Percentiles rank a stretch among this genome's conserved stretches.
Evolutionary conservation across 2,113 vertebrate species (phyloP).

Genomic region (Oxyura jamaicensis): DNA sequence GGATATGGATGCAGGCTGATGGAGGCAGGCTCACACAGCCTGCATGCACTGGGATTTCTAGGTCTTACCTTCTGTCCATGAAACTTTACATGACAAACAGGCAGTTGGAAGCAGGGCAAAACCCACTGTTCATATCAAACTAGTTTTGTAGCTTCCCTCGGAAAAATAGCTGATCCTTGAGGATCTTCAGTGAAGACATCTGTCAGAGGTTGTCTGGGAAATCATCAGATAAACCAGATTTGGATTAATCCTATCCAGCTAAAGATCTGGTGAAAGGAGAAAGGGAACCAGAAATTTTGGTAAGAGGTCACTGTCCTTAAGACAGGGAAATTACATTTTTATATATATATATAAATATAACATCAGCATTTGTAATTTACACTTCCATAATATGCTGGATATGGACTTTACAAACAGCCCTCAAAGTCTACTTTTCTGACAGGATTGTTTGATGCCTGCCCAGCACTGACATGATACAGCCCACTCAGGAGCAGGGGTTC

Average conservation of each 20-base stretch:
- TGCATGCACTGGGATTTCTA: accelerated
- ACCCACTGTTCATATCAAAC: background rate
- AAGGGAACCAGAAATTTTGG: background rate
- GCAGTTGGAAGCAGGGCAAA: background rate
- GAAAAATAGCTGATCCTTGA: background rate
- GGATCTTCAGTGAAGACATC: background rate
- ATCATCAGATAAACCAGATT: background rate
- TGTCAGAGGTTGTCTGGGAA: background rate
- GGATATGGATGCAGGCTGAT: background rate
- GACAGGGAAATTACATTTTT: background rate
- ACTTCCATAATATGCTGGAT: background rate
- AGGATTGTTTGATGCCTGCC: background rate
- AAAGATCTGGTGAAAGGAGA: accelerated
- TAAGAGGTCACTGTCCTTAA: background rate
- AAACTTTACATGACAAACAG: background rate
- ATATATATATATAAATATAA: no score
- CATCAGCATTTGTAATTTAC: background rate
- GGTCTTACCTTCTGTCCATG: background rate
- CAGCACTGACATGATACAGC: background rate
- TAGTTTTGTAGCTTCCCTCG: background rate
- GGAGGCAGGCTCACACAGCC: background rate
- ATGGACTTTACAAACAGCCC: background rate
- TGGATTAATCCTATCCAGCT: background rate
- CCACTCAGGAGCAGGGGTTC: no score
- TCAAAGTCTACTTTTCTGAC: background rate